A percentile compares a stretch with the other conserved stretches of the same genome.
These are phyloP conservation scores for Phalacrocorax aristotelis DNA, from an alignment of 2,113 vertebrate genomes.

Conservation along the genomic window DNA sequence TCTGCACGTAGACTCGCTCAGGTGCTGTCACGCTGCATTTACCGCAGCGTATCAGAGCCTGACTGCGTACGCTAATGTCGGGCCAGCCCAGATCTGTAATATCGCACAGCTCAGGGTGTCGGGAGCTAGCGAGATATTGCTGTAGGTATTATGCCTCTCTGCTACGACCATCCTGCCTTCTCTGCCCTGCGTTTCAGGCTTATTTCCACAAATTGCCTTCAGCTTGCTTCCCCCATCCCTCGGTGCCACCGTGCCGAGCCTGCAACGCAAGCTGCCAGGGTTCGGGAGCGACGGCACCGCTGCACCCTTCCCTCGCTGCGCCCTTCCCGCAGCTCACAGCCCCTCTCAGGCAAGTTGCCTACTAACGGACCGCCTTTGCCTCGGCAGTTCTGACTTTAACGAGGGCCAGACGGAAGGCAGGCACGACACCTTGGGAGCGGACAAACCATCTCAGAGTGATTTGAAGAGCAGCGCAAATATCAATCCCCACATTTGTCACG, in stretches of 20 bases:
- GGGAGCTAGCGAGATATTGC: not conserved
- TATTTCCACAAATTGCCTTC: not conserved
- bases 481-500: not conserved
- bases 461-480: not conserved
- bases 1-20: conserved; percentile 65
- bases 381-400: fast-evolving
- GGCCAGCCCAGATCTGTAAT: not conserved
- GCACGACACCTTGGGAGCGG: not conserved
- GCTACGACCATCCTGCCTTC: not conserved
- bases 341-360: not conserved
- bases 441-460: not conserved
- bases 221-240: not conserved
- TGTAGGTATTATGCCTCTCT: not conserved
- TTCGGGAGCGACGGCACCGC: fast-evolving
- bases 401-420: not conserved
- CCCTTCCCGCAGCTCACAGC: not conserved
- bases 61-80: not conserved
- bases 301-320: not conserved
- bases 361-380: fast-evolving
- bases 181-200: not conserved
- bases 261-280: not conserved
- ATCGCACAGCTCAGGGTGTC: not conserved
- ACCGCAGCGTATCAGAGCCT: not conserved
- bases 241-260: not conserved
- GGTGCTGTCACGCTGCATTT: conserved; percentile 71